Evolutionary conservation across 2,888 invertebrate species (phyloP).

Genomic region (Alviniconcha strummeri): DNA sequence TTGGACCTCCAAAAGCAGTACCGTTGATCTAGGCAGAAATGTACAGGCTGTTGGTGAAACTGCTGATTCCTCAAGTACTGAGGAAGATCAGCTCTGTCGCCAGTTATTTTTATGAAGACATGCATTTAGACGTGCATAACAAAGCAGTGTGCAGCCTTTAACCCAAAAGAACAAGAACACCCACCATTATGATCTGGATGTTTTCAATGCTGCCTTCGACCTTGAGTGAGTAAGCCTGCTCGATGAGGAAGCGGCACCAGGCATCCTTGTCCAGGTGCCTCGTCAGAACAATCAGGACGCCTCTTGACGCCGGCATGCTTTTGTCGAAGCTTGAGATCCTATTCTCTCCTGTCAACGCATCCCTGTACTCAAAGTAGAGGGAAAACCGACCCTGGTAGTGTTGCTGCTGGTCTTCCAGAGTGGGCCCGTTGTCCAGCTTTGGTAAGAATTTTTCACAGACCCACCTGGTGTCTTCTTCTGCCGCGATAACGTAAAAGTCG

Average conservation of each 20-base stretch:
- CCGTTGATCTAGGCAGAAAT: too few species aligned
- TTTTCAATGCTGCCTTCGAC: neutral
- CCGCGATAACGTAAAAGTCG: slow-evolving; percentile 24
- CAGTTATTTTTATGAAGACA: too few species aligned
- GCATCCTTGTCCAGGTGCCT: neutral
- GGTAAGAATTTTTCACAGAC: slow-evolving; percentile 21
- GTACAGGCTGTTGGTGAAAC: too few species aligned
- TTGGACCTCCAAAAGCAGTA: too few species aligned
- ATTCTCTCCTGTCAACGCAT: neutral
- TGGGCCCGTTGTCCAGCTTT: slow-evolving; percentile 5
- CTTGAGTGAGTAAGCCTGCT: neutral
- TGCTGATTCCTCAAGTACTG: too few species aligned
- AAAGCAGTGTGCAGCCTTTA: too few species aligned
- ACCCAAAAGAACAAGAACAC: neutral
- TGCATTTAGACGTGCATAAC: too few species aligned
- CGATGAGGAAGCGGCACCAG: slow-evolving; percentile 16
- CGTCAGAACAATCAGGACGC: slow-evolving; percentile 21
- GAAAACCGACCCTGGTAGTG: neutral
- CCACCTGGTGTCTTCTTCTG: slow-evolving; percentile 14
- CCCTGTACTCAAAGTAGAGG: slow-evolving; percentile 22
- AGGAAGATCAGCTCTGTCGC: too few species aligned
- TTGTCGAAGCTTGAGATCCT: neutral
- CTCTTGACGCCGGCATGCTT: neutral
- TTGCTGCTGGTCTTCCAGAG: neutral
- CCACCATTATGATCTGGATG: slow-evolving; percentile 18